Evolutionary conservation across 2,113 vertebrate species (phyloP).

Genomic region (Phrynocephalus versicolor): DNA sequence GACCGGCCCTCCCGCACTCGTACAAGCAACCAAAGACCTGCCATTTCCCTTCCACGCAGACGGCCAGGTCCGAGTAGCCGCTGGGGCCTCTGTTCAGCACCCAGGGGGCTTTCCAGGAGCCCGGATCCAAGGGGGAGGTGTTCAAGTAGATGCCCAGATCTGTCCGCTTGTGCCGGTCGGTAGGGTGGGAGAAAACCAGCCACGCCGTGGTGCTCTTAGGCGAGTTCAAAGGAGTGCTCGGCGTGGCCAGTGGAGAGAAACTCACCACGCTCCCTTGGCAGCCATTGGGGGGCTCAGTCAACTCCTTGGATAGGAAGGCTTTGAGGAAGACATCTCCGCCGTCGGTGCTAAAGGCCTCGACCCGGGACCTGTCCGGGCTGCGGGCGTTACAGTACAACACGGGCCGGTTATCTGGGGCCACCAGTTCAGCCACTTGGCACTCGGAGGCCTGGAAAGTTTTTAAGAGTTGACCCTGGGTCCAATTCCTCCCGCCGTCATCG

Average conservation of each 20-base stretch:
- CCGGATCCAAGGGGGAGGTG: slow-evolving; percentile 70
- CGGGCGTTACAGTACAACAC: slow-evolving; percentile 90
- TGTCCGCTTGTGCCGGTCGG: slow-evolving; percentile 66
- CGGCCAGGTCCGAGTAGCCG: slow-evolving; percentile 89
- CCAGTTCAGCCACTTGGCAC: slow-evolving; percentile 88
- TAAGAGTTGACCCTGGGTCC: slow-evolving; percentile 74
- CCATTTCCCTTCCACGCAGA: slow-evolving; percentile 54
- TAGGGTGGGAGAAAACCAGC: slow-evolving; percentile 91
- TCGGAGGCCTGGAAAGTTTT: slow-evolving; percentile 71
- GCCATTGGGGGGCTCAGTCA: slow-evolving; percentile 76
- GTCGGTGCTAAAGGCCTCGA: slow-evolving; percentile 80
- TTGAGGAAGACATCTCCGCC: slow-evolving; percentile 75
- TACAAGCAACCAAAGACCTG: slow-evolving; percentile 86
- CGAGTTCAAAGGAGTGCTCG: not conserved
- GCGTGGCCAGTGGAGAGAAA: slow-evolving; percentile 64
- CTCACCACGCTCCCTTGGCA: slow-evolving; percentile 93
- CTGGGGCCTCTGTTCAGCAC: slow-evolving; percentile 83
- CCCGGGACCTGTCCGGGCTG: slow-evolving; percentile 68
- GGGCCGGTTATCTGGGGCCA: slow-evolving; percentile 51
- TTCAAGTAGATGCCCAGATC: slow-evolving; percentile 89
- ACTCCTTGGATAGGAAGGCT: slow-evolving; percentile 57
- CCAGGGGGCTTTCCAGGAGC: slow-evolving; percentile 79
- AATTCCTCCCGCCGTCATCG: slow-evolving; percentile 81
- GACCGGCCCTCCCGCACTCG: slow-evolving; percentile 77
- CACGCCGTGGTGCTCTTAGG: slow-evolving; percentile 38